A percentile compares a stretch with the other conserved stretches of the same genome.
These are phyloP conservation scores for Schlechtendalia chinensis DNA, from an alignment of 1,140 invertebrate species.

Conservation along the genomic window DNA sequence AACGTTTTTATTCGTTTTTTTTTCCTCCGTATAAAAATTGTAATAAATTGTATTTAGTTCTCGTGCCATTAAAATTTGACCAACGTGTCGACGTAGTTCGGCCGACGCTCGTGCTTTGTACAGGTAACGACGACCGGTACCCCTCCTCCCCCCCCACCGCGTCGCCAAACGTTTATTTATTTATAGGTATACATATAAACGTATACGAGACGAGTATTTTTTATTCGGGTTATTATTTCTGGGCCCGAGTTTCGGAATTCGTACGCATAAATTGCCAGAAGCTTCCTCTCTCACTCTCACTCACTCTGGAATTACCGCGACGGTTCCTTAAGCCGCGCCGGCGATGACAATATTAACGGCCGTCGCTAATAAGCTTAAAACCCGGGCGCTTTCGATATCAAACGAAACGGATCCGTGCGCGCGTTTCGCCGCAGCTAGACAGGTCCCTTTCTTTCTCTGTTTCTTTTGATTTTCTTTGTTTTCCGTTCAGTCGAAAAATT, in stretches of 20 bases:
- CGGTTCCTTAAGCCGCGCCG: constrained; percentile 14
- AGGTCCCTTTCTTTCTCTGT: neutral
- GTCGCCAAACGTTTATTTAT: neutral
- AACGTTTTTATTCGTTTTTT: too few relatives aligned
- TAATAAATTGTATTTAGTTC: too few relatives aligned
- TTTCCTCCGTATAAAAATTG: too few relatives aligned
- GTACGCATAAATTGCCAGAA: constrained; percentile 24
- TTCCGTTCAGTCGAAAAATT: neutral
- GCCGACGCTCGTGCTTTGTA: too few relatives aligned
- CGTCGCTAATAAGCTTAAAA: constrained; percentile 37
- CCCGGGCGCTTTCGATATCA: constrained; percentile 30
- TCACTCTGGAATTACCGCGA: constrained; percentile 26
- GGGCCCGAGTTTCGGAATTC: constrained; percentile 3
- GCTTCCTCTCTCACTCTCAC: neutral
- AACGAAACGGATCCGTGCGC: constrained; percentile 8
- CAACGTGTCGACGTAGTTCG: too few relatives aligned
- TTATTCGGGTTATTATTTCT: neutral
- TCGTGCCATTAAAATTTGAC: too few relatives aligned
- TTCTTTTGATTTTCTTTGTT: neutral
- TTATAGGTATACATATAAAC: neutral
- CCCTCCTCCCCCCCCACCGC: too few relatives aligned
- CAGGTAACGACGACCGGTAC: too few relatives aligned
- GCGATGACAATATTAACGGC: constrained; percentile 38
- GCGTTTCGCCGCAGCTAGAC: neutral
- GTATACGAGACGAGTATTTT: constrained; percentile 11